Evolutionary conservation across 2,888 invertebrate genomes (phyloP).

Genomic region (Colostygia pectinataria): DNA sequence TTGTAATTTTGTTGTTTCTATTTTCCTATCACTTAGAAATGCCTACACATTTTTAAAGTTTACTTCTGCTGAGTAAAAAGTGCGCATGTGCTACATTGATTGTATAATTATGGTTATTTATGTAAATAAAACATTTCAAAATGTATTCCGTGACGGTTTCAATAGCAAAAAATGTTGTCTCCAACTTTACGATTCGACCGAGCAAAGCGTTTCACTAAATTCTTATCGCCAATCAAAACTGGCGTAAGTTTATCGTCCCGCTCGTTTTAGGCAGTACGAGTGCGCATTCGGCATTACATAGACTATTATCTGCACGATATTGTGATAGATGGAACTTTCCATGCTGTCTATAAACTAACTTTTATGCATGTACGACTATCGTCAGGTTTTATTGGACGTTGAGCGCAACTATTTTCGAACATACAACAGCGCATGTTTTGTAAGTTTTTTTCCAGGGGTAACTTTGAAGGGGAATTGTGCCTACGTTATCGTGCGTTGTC

Average conservation of each 20-base stretch:
- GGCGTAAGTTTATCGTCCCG: slow-evolving; percentile 42
- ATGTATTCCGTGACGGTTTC: slow-evolving; percentile 12
- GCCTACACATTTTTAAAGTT: no score
- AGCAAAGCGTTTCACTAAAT: slow-evolving; percentile 43
- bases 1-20: no score
- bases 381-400: slow-evolving; percentile 14
- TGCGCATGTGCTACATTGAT: no score
- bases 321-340: slow-evolving; percentile 35
- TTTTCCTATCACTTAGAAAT: no score
- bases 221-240: slow-evolving; percentile 43
- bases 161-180: slow-evolving; percentile 29
- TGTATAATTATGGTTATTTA: no score
- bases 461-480: slow-evolving; percentile 12
- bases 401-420: slow-evolving; percentile 16
- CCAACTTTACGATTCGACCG: slow-evolving; percentile 37
- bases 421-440: slow-evolving; percentile 20
- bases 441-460: slow-evolving; percentile 6
- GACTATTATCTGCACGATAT: slow-evolving; percentile 42
- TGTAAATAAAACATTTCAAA: background rate
- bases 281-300: slow-evolving; percentile 34
- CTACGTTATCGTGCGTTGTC: slow-evolving; percentile 12
- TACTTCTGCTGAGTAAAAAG: no score
- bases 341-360: slow-evolving; percentile 31
- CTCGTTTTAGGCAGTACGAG: slow-evolving; percentile 28
- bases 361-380: slow-evolving; percentile 27